Evolutionary conservation across 2,113 vertebrate species (phyloP), one percentile per base, ranked within the genome.

Genomic region (Odobenus rosmarus): DNA sequence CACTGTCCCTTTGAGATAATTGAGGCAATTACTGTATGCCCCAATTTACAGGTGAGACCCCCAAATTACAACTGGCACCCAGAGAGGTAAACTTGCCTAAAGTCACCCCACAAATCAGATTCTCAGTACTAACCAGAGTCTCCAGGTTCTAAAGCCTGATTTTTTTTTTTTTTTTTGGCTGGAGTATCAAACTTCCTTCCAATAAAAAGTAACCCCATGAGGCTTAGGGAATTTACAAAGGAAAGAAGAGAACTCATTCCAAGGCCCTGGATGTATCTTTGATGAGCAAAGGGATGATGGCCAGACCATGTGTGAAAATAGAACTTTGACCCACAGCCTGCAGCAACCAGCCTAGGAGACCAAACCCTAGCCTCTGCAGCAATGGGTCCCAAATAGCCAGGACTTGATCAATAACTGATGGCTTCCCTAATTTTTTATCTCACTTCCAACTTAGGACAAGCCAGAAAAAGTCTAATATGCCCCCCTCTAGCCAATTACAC

Each of bases 81-180:
- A 24, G 9, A 62, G 33, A 59, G 14, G 19, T 61, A 62, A 71
- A 64, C 57, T 19, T 83, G 49, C 36, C 13, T 9, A 77, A 49
- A 74, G 77, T 49, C 55, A 88, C 71, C 74, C n/a, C 33, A 64
- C 14, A 39, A 61, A 31, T 77, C n/a, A 87, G 36, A 42, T 39
- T 39, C 53, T 14, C 8, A 53, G 11, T 26, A 23, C 1, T 61
- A 42, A 49, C 31, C 28, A 39, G 36, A 19, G 33, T 79, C 82
- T 62, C 49, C 24, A 15, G n/a, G 46, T 49, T 71, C 64, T 83
- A 82, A 92, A 79, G 15, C 16, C 24, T 53, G 36, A 77, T 53
- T 51, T 31, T 2, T 5, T 16, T 0, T 28, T 8, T 4, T 10
- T 0, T 18, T 16, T 1, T 28, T 4, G 11, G 64, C 42, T 51